These are phyloP conservation scores for Heterotilapia buettikoferi DNA, from an alignment of 2,113 vertebrate genomes.

Conservation along the genomic window DNA sequence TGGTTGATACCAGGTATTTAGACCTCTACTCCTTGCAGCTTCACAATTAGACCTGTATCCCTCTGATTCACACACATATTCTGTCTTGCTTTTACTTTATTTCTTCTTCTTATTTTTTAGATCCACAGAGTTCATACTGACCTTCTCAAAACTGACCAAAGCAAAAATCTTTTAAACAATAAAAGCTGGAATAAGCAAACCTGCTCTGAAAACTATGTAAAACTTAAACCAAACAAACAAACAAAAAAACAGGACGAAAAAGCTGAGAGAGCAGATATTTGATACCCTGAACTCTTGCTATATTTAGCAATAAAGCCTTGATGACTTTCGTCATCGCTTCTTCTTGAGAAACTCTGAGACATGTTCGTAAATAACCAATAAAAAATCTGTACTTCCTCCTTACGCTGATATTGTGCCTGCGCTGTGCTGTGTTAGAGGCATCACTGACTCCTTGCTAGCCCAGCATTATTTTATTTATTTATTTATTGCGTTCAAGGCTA, in stretches of 20 bases:
- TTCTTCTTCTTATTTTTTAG: too few species aligned
- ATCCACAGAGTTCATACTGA: not conserved
- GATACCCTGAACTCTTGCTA: not conserved
- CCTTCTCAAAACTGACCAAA: not conserved
- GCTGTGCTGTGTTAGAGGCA: not conserved
- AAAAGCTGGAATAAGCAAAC: not conserved
- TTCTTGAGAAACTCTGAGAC: not conserved
- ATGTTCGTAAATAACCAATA: not conserved
- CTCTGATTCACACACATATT: too few species aligned
- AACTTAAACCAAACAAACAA: fast-evolving
- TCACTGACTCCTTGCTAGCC: not conserved
- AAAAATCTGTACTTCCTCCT: not conserved
- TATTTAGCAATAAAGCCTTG: not conserved
- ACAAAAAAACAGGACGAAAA: fast-evolving
- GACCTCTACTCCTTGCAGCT: too few species aligned
- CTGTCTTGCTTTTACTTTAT: too few species aligned
- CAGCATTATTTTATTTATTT: not conserved
- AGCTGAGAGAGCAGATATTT: not conserved
- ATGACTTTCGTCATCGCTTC: not conserved
- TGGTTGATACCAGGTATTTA: too few species aligned
- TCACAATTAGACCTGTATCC: too few species aligned
- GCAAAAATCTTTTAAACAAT: not conserved
- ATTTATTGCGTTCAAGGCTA: not conserved
- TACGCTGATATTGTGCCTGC: fast-evolving
- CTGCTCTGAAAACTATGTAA: not conserved